Evolutionary conservation across 30 jellyfish, hydroid and myxozoan genomes (phyloP), one percentile per base, ranked within the genome.

Genomic region (Haliclystus octoradiatus): DNA sequence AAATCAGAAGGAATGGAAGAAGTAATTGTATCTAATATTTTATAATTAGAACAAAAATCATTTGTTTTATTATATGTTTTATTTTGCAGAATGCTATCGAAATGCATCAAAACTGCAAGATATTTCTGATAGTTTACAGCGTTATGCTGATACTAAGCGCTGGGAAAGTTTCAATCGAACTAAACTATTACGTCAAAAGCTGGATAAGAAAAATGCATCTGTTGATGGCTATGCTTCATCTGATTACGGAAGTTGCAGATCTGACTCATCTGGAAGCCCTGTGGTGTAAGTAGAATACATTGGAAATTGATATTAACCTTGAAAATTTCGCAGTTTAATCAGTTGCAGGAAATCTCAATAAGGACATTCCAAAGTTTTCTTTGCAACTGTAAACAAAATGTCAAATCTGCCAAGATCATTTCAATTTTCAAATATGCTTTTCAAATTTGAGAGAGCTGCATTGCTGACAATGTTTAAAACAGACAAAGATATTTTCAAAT

Each of bases 181-280:
- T 2, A 72, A 73, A 28, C 28, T 63, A 52, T 62, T 86, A 5
- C 60, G 61, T 26, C 30, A 64, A 47, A 73, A 34, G 50, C 33
- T 77, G 19, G 67, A 78, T 26, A 34, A 46, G 15, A 28, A 25
- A 26, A 26, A 77, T 26, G 71, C 71, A 3, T 33, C 71, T 62
- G 26, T 25, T 1, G 57, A 62, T 24, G 3, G 33, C 30, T 33
- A 62, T 13, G 74, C 82, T 33, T 62, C 94, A 26, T 81, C 94
- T 2, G 94, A 81, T 34, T 81, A 81, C 65, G 94, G 82, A 23
- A 81, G 94, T 47, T n/a, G 34, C n/a, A 57, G 50, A 65, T 81
- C 94, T 2, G 94, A 81, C 32, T 63, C 82, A 34, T 72, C 86
- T 2, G 81, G 87, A 53, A 72, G 94, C 34, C 94, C 86, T 19